Base-by-base conservation (phyloP, 2,888 invertebrate species). In the Adelphocoris suturalis region DNA sequence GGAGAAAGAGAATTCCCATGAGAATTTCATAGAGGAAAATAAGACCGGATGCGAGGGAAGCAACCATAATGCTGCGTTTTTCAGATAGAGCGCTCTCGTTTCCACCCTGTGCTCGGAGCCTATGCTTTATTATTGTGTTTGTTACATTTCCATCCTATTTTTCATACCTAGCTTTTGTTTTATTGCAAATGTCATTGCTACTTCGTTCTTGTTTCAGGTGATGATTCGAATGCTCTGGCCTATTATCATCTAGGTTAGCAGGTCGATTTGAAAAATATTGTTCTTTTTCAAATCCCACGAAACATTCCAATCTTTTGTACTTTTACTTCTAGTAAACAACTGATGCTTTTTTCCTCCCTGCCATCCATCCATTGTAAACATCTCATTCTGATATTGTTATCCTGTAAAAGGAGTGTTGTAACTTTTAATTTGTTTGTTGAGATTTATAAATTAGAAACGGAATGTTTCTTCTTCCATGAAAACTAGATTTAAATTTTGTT, bases 271-370 rank as follows among this genome's bases (percentile, higher is more conserved):
- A 68, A 68, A 68, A 68, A 19, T 23, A 19, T 19, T 19, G 12
- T 68, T 13, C 4, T 7, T 68, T 68, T 68, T 68, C 68, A 68
- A 23, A 23, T 68, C 68, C 23, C 68, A 68, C 23, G 9, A 68
- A 68, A 68, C 68, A 68, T 68, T 68, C 68, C 68, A 68, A 23
- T 68, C 68, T 68, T 68, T 68, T 68, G 9, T 68, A 68, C 68
- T 68, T 68, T n/a, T 68, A 5, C 52, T 52, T 52, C 52, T 52
- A 52, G 52, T 52, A 14, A 52, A 52, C 52, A 52, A 52, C 52
- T 52, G 52, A 37, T 37, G 37, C 37, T 37, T 52, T 52, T n/a
- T 52, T 52, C 68, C 68, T 68, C 23, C 27, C 23, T 57, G 57
- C 57, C 5, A 57, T 57, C 19, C 68, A n/a, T 68, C 19, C 19